Percentiles rank a stretch among this genome's conserved stretches.
Evolutionary conservation across 2,888 invertebrate species (phyloP).

Genomic region (Timema podura): DNA sequence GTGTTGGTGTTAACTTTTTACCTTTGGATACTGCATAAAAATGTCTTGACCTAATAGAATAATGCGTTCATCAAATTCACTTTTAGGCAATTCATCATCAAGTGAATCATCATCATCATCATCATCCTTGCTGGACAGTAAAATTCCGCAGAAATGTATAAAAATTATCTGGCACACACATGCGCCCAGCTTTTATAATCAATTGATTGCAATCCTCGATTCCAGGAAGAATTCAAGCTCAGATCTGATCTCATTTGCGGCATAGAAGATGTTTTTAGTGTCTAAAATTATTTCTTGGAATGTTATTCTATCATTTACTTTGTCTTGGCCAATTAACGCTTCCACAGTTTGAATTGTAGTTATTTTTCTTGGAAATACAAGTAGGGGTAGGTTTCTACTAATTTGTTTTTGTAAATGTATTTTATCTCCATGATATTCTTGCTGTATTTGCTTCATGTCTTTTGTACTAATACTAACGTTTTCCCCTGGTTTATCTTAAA

Average conservation of each 20-base stretch:
- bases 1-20: neutral
- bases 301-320: no score
- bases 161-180: neutral
- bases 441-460: neutral
- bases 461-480: neutral
- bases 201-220: neutral
- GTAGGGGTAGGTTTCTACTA: neutral
- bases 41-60: neutral
- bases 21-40: neutral
- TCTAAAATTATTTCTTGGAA: neutral
- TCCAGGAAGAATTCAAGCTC: neutral
- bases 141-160: neutral
- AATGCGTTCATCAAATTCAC: neutral
- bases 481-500: neutral
- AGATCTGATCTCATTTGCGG: neutral
- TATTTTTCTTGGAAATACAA: neutral
- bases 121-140: neutral
- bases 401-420: neutral
- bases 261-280: conserved; percentile 5
- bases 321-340: neutral
- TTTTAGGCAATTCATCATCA: neutral
- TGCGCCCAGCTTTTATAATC: neutral
- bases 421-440: neutral
- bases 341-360: neutral
- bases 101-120: neutral